Evolutionary conservation across 2,888 invertebrate species (phyloP), one percentile per base, ranked within the genome.

Genomic region (Liodrosophila aerea): DNA sequence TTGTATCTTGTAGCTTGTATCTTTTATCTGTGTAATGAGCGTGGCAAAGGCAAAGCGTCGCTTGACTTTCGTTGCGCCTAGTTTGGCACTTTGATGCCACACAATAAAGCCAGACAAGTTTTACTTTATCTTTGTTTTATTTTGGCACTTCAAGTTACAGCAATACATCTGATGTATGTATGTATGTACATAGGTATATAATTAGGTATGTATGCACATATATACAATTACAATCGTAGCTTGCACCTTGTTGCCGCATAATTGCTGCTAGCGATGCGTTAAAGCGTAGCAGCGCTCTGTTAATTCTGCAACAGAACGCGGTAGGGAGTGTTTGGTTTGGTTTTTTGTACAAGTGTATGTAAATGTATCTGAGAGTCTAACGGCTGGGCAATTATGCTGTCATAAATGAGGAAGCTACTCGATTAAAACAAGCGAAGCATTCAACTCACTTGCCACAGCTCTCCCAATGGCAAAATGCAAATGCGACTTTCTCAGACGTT

Each of bases 201-300:
- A 30, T 34, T 29, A 13, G 13, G 15, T 16, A 39, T 15, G 16
- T 16, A 12, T 1, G 36, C 16, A 50, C 40, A 33, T 46, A 37
- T 39, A n/a, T 52, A 40, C 49, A 43, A 41, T 36, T 54, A 49
- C 50, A 41, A 41, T 18, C 47, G 62, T 41, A 31, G 22, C 41
- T 62, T 51, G 56, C 69, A 69, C 54, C 58, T 69, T 77, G 74
- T 54, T 52, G 73, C 70, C 62, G 37, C 70, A 64, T 85, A 77
- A 85, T 85, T 77, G 75, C 59, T 57, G 68, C 64, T 63, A 81
- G 74, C 78, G 75, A 71, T 77, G 74, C 78, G 64, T 64, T 81
- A 81, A 78, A 77, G 60, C 69, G 54, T 61, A 67, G 68, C 74
- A 62, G 58, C 76, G 80, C 76, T 78, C 78, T 77, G 80, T 78